phyloP scores from a whole-genome alignment of 2,113 vertebrate species.

The Oenanthe oenanthe region DNA sequence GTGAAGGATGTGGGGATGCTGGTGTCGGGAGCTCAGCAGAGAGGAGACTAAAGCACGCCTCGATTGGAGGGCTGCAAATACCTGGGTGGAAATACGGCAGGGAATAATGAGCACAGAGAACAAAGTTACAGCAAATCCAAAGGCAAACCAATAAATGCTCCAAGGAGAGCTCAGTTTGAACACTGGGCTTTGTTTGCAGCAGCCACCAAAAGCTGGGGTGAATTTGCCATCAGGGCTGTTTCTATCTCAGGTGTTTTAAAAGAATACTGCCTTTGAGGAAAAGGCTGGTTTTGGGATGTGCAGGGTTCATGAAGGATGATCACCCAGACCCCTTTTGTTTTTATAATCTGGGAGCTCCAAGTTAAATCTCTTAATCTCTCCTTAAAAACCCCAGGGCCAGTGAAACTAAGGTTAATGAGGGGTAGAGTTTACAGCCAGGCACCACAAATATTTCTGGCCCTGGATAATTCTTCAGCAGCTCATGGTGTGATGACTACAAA shows the following conservation, averaged over 20 bases:
- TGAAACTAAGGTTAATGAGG: neutral
- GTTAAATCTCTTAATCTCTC: neutral
- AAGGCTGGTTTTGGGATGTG: neutral
- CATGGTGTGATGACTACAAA: fast-evolving
- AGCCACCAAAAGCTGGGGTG: neutral
- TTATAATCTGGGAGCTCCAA: neutral
- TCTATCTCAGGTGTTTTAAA: neutral
- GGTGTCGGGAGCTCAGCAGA: neutral
- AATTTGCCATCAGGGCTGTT: neutral
- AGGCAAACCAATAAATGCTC: neutral
- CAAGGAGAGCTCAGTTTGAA: neutral
- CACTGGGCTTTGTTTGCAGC: fast-evolving
- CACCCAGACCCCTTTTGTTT: neutral
- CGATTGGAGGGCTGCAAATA: neutral
- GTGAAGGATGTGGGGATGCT: neutral
- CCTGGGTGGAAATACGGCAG: neutral
- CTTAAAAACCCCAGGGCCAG: neutral
- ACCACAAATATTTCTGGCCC: neutral
- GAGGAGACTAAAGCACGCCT: neutral
- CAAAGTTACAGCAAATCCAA: neutral
- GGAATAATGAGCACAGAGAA: fast-evolving
- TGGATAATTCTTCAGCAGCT: neutral
- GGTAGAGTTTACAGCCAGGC: neutral
- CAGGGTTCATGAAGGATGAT: neutral
- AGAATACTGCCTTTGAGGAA: neutral